Conservation (phyloP, 2,888 invertebrate genomes). For the Brassicogethes aeneus region DNA sequence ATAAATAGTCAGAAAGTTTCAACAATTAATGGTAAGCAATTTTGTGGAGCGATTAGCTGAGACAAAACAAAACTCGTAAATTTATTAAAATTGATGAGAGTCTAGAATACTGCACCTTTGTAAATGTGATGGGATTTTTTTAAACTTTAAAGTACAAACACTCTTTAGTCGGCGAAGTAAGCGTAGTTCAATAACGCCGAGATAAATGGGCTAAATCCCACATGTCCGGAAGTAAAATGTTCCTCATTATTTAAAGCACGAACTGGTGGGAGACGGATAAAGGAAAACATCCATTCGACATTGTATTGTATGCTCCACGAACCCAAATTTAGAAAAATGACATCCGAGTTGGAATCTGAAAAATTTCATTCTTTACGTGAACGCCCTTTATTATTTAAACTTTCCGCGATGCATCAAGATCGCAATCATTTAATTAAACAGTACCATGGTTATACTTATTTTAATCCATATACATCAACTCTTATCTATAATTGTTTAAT, state of each 20-base stretch:
- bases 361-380: background rate
- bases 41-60: background rate
- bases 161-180: background rate
- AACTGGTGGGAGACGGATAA: slow-evolving; percentile 4
- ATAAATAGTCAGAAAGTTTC: no score
- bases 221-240: slow-evolving; percentile 21
- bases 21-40: background rate
- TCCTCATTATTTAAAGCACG: slow-evolving; percentile 12
- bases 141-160: background rate
- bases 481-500: no score
- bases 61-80: background rate
- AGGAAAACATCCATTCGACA: slow-evolving; percentile 2
- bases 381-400: no score
- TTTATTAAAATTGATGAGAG: background rate
- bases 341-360: background rate
- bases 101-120: background rate
- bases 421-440: no score
- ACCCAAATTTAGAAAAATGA: background rate
- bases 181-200: background rate
- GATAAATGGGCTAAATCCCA: slow-evolving; percentile 12
- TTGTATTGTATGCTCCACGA: background rate
- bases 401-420: no score
- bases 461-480: no score
- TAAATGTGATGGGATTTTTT: background rate
- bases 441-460: no score